These are phyloP conservation scores for Coregonus clupeaformis DNA, from an alignment of 2,113 vertebrate species.

Conservation along the genomic window DNA sequence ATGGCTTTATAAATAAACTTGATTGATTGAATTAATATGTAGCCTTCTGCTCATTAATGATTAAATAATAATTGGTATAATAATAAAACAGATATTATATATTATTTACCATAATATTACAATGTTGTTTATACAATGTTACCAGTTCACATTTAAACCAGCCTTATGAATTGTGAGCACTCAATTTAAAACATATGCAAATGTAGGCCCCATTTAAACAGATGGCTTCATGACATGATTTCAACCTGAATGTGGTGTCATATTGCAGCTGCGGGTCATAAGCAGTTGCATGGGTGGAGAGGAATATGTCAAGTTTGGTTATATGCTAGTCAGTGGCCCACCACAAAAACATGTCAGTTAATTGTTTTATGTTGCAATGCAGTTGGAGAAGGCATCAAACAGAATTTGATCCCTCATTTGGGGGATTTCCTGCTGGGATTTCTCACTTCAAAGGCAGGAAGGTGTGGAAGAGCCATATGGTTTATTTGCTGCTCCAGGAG, in stretches of 20 bases:
- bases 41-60: too few relatives aligned
- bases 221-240: neutral
- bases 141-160: too few relatives aligned
- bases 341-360: neutral
- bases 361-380: conserved; percentile 27
- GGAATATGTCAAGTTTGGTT: neutral
- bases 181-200: too few relatives aligned
- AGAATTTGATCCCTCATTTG: conserved; percentile 50
- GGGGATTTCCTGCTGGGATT: conserved; percentile 46
- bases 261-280: neutral
- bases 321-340: neutral
- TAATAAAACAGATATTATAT: too few relatives aligned
- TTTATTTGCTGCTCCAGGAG: conserved; percentile 31
- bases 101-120: too few relatives aligned
- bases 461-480: conserved; percentile 41
- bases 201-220: too few relatives aligned
- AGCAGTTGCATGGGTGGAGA: neutral
- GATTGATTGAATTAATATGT: too few relatives aligned
- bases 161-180: too few relatives aligned
- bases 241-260: neutral
- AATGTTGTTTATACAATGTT: too few relatives aligned
- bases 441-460: conserved; percentile 49
- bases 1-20: too few relatives aligned
- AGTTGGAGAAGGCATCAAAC: conserved; percentile 46
- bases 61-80: too few relatives aligned